phyloP scores from a whole-genome alignment of 1,140 invertebrate genomes.

The Sarcophaga peregrina region DNA sequence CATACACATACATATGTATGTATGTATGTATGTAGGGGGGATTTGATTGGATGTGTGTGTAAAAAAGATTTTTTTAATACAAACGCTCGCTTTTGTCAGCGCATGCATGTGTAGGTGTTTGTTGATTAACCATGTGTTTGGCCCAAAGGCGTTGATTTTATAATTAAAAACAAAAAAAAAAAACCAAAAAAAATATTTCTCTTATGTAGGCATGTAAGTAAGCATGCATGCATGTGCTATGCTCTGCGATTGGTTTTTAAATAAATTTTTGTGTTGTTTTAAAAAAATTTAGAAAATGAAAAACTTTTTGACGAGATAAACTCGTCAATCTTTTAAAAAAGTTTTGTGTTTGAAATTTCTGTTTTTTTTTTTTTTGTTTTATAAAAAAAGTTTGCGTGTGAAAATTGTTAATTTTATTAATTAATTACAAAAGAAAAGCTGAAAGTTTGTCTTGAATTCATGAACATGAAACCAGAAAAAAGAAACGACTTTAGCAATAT shows the following conservation, averaged over 20 bases:
- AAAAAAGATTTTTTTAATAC: background rate
- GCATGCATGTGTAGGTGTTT: background rate
- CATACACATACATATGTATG: background rate
- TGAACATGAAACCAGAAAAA: background rate
- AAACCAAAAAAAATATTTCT: background rate
- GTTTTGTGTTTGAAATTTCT: background rate
- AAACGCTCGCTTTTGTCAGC: background rate
- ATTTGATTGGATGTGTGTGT: background rate
- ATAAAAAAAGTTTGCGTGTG: constrained; percentile 30
- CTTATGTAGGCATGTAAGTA: background rate
- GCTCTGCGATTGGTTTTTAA: no score
- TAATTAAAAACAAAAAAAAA: background rate
- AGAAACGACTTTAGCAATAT: background rate
- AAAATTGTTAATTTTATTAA: constrained; percentile 40
- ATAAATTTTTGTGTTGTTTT: no score
- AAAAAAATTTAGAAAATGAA: background rate
- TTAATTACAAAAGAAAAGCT: constrained; percentile 28
- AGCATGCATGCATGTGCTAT: no score
- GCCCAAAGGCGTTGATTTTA: constrained; percentile 31
- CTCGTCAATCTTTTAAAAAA: constrained; percentile 25
- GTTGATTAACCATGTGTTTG: constrained; percentile 34
- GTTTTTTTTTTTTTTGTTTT: background rate
- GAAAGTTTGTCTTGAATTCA: constrained; percentile 3
- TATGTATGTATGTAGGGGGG: background rate
- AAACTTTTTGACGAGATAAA: background rate